Conservation (phyloP, 35 echinoderm and acorn worm genomes). For the Strongylocentrotus purpuratus region DNA sequence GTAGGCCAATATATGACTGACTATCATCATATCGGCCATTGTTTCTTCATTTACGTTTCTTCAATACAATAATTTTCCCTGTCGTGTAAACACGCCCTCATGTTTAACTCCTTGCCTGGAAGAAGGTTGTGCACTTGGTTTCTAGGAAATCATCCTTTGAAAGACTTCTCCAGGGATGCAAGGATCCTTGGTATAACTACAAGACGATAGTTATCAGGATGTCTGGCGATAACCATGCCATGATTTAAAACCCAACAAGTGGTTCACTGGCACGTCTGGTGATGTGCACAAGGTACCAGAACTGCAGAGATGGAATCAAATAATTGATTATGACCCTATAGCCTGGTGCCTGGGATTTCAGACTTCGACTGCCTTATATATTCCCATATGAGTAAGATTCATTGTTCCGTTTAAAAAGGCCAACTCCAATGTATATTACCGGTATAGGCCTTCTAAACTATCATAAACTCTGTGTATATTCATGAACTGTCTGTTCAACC, state of each 20-base stretch:
- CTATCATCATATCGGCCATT: too few relatives aligned
- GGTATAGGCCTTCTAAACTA: too few relatives aligned
- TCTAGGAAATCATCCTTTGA: not conserved
- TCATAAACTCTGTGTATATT: too few relatives aligned
- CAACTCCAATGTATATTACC: not conserved
- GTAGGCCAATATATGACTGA: too few relatives aligned
- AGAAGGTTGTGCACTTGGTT: not conserved
- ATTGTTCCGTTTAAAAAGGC: not conserved
- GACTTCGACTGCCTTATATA: not conserved
- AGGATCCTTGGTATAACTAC: not conserved
- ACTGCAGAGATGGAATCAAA: not conserved
- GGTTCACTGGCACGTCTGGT: not conserved
- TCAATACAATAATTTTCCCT: too few relatives aligned
- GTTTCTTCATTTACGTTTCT: too few relatives aligned
- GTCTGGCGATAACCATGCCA: not conserved
- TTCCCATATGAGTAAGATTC: not conserved
- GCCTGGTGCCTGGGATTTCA: not conserved
- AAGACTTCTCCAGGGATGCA: not conserved
- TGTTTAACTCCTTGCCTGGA: too few relatives aligned
- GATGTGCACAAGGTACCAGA: not conserved
- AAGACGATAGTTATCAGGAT: not conserved
- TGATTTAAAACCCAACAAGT: not conserved
- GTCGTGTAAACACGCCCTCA: too few relatives aligned
- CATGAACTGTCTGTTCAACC: too few relatives aligned
- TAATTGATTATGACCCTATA: not conserved